Percentiles rank a stretch among this genome's conserved stretches.
Evolutionary conservation across 2,113 vertebrate genomes (phyloP).

Genomic region (Daubentonia madagascariensis): DNA sequence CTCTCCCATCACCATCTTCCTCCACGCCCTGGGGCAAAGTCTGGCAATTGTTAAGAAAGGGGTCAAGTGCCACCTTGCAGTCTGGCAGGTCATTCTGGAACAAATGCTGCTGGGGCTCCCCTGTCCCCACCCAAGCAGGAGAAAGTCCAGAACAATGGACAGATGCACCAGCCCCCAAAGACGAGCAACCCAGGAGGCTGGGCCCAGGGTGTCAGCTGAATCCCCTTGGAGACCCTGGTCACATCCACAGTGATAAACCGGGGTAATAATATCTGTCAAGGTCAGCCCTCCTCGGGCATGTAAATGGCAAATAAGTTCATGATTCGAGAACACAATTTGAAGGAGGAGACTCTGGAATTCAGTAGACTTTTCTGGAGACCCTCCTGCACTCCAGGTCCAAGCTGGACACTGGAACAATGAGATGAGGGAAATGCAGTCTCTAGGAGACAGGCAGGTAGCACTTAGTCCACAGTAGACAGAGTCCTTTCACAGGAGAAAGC

Average conservation of each 20-base stretch:
- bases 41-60: not conserved
- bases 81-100: not conserved
- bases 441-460: not conserved
- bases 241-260: not conserved
- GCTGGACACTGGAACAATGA: too few species aligned
- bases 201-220: not conserved
- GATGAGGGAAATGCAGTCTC: too few species aligned
- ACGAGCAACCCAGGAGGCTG: not conserved
- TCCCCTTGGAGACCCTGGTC: not conserved
- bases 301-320: not conserved
- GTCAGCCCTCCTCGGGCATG: rapidly evolving
- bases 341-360: not conserved
- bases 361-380: not conserved
- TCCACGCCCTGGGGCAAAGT: not conserved
- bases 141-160: not conserved
- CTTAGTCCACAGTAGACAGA: not conserved
- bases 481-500: not conserved
- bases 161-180: not conserved
- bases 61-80: not conserved
- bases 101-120: not conserved
- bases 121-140: not conserved
- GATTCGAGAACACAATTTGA: too few species aligned
- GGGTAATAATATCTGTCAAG: not conserved
- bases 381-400: not conserved
- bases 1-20: not conserved